Conservation (phyloP, 2,113 vertebrate genomes). For the Cochlearius cochlearius region DNA sequence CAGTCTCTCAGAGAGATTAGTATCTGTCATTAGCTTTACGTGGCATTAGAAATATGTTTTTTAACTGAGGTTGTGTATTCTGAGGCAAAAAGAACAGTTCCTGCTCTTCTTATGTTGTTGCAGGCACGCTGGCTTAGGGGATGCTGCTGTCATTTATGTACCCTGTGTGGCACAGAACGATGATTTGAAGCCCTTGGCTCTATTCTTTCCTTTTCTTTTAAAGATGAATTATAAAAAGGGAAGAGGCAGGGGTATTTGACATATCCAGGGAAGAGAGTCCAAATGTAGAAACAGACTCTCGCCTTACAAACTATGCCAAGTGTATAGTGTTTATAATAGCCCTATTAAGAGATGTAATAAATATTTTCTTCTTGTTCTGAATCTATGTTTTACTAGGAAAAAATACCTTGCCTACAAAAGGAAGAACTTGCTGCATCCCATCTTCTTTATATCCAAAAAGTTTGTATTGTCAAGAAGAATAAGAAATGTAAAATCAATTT, state of each 20-base stretch:
- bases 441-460: not conserved
- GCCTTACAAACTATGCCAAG: not conserved
- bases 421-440: not conserved
- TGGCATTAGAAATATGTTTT: not conserved
- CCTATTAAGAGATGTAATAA: not conserved
- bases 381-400: not conserved
- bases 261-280: not conserved
- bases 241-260: not conserved
- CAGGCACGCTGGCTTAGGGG: not conserved
- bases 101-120: not conserved
- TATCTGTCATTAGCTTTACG: not conserved
- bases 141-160: not conserved
- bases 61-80: not conserved
- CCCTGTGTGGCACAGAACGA: not conserved
- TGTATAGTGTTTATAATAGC: not conserved
- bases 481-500: not conserved
- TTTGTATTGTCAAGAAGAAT: not conserved
- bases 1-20: not conserved
- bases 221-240: not conserved
- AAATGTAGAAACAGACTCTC: not conserved
- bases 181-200: not conserved
- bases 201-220: not conserved
- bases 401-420: not conserved
- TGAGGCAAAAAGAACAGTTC: not conserved
- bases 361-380: not conserved